These are phyloP conservation scores for Ips typographus DNA, from an alignment of 1,140 invertebrate species.

Conservation along the genomic window DNA sequence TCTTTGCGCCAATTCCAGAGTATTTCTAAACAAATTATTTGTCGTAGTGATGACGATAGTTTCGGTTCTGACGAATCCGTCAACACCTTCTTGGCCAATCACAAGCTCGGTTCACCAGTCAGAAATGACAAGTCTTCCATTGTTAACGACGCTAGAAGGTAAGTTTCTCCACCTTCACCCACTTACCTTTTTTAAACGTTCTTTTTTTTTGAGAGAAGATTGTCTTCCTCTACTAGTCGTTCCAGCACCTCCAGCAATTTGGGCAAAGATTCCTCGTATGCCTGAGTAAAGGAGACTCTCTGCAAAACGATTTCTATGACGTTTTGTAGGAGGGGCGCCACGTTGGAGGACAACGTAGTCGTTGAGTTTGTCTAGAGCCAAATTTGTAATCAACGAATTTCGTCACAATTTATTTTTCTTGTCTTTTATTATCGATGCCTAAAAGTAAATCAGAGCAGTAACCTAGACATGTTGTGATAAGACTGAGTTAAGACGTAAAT, in stretches of 20 bases:
- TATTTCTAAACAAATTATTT: not conserved
- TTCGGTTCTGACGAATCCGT: constrained; percentile 64
- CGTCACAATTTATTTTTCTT: too few species aligned
- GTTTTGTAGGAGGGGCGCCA: constrained; percentile 46
- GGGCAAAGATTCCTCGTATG: constrained; percentile 47
- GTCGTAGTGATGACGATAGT: constrained; percentile 59
- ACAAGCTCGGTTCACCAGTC: constrained; percentile 53
- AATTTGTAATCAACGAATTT: not conserved
- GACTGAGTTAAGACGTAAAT: constrained; percentile 32
- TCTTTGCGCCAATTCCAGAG: not conserved
- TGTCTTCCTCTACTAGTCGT: constrained; percentile 38
- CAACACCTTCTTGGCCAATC: constrained; percentile 60
- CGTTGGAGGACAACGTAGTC: constrained; percentile 26
- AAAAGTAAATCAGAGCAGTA: too few species aligned
- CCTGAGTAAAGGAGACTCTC: constrained; percentile 50
- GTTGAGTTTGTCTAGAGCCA: constrained; percentile 35
- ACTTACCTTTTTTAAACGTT: not conserved
- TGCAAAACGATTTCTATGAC: constrained; percentile 50
- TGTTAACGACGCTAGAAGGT: constrained; percentile 40
- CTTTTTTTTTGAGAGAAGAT: constrained; percentile 12
- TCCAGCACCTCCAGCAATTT: constrained; percentile 44
- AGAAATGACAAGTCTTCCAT: constrained; percentile 38
- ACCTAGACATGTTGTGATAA: constrained; percentile 29
- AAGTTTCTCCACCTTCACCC: not conserved
- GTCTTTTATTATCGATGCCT: too few species aligned